Evolutionary conservation across 2,113 vertebrate genomes (phyloP).

Genomic region (Prolemur simus): DNA sequence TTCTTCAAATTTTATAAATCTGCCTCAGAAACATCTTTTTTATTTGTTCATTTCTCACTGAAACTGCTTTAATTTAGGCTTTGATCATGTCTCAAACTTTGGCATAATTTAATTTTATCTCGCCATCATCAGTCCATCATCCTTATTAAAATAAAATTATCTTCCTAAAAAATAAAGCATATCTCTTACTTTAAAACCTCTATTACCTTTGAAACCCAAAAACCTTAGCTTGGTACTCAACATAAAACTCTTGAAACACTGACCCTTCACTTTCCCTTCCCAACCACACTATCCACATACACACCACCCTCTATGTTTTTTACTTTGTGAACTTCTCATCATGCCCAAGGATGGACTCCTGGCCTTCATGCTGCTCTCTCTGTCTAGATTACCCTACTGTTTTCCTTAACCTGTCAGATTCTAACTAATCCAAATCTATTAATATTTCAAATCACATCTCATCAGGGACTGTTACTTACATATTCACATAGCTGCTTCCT

Average conservation of each 20-base stretch:
- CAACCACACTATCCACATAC: background rate
- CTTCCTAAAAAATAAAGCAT: background rate
- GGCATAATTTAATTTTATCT: background rate
- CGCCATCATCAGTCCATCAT: background rate
- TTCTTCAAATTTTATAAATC: background rate
- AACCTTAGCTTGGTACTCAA: background rate
- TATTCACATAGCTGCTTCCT: background rate
- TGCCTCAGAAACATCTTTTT: background rate
- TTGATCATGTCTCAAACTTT: background rate
- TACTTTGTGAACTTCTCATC: background rate
- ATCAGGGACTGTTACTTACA: background rate
- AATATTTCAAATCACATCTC: background rate
- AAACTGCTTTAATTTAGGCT: background rate
- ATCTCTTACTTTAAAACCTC: conserved; percentile 19
- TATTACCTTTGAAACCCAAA: background rate
- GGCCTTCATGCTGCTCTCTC: background rate
- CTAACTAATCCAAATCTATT: background rate
- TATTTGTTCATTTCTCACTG: background rate
- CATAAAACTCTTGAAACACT: background rate
- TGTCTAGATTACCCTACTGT: background rate
- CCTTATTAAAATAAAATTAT: background rate
- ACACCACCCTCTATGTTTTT: background rate
- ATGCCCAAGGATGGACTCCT: background rate
- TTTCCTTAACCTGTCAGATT: background rate
- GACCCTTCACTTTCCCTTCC: background rate